Conservation (phyloP, 2,113 vertebrate species). For the Phodopus roborovskii region DNA sequence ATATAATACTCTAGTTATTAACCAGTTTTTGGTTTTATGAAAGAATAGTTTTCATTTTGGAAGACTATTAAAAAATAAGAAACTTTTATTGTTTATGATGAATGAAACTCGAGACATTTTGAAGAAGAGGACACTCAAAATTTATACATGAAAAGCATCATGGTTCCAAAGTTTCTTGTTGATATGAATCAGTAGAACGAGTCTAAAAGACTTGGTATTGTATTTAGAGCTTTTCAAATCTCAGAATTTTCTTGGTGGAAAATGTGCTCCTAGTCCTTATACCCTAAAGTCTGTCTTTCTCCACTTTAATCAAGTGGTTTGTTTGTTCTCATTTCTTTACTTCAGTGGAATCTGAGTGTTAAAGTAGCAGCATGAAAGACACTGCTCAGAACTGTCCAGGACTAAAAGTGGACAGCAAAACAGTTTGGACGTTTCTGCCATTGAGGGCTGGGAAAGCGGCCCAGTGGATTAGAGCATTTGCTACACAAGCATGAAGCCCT, state of each 20-base stretch:
- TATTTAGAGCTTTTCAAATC: neutral
- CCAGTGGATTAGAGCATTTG: neutral
- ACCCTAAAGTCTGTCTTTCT: no score
- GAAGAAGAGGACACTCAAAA: neutral
- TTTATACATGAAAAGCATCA: constrained; percentile 26
- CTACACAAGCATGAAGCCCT: neutral
- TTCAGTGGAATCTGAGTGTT: neutral
- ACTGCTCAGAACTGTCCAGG: neutral
- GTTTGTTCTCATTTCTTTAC: neutral
- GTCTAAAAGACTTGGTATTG: neutral
- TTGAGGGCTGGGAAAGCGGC: neutral
- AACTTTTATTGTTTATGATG: neutral
- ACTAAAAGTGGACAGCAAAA: neutral
- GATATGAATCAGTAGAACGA: no score
- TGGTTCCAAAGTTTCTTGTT: neutral
- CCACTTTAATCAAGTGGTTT: neutral
- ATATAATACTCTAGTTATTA: neutral
- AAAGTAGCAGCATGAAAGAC: neutral
- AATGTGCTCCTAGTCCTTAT: neutral
- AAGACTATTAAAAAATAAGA: constrained; percentile 19
- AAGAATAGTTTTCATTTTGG: constrained; percentile 40
- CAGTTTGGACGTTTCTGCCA: neutral
- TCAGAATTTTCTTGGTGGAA: neutral
- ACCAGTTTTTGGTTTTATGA: neutral
- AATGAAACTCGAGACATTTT: constrained; percentile 36